Percentiles rank a stretch among this genome's conserved stretches.
Evolutionary conservation across 2,888 invertebrate species (phyloP).

Genomic region (Phorcus lineatus): DNA sequence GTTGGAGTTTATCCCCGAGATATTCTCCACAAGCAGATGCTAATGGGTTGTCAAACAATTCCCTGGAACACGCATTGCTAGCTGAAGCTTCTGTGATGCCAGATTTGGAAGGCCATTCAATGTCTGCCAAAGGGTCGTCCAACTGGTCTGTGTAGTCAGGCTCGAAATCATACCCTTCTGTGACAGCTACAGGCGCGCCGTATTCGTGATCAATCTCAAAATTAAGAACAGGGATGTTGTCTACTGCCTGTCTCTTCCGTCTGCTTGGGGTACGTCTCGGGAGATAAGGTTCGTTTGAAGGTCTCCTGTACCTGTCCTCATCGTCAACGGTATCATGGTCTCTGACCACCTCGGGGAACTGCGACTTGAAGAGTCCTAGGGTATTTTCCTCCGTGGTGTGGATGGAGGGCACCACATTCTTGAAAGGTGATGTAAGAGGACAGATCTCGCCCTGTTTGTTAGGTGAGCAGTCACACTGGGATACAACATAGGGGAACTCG

Average conservation of each 20-base stretch:
- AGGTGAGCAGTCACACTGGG: slow-evolving; percentile 40
- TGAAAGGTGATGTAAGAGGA: slow-evolving; percentile 33
- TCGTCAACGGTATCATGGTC: slow-evolving; percentile 7
- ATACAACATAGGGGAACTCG: slow-evolving; percentile 1
- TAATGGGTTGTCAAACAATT: slow-evolving; percentile 33
- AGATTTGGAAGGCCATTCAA: slow-evolving; percentile 33
- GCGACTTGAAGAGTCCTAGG: slow-evolving; percentile 14
- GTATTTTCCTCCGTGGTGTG: slow-evolving; percentile 30
- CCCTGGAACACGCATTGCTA: slow-evolving; percentile 34
- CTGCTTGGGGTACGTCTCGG: neutral
- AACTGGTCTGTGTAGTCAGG: neutral
- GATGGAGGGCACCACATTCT: slow-evolving; percentile 33
- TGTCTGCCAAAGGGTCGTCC: neutral
- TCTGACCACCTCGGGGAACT: slow-evolving; percentile 25
- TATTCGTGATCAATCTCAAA: slow-evolving; percentile 12
- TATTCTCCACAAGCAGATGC: slow-evolving; percentile 39
- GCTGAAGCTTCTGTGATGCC: slow-evolving; percentile 36
- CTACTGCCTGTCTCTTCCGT: slow-evolving; percentile 1
- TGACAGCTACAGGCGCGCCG: neutral
- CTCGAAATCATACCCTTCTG: slow-evolving; percentile 8
- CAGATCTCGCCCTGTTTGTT: slow-evolving; percentile 32
- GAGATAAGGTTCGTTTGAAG: neutral
- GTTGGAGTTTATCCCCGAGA: slow-evolving; percentile 30
- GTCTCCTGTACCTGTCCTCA: neutral
- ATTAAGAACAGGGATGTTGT: neutral